These are phyloP conservation scores for Brachionus rubens DNA, from an alignment of 1,140 invertebrate species.

Conservation along the genomic window DNA sequence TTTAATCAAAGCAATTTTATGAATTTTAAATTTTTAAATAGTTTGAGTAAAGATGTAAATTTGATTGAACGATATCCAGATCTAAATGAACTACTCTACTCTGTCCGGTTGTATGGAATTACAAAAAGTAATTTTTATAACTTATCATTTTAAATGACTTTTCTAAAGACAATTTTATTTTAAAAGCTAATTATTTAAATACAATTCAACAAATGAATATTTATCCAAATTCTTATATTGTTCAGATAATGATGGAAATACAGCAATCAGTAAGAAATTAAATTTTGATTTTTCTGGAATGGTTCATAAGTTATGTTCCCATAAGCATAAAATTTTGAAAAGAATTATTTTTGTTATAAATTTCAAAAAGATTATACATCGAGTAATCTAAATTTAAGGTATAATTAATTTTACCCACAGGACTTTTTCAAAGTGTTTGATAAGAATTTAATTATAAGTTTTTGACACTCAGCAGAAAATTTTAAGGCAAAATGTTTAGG, in stretches of 20 bases:
- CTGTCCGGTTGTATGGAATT: constrained; percentile 31
- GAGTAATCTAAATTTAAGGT: too few species aligned
- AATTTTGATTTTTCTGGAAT: too few species aligned
- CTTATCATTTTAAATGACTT: neutral
- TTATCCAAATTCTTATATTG: constrained; percentile 41
- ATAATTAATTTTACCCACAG: too few species aligned
- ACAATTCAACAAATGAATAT: constrained; percentile 45
- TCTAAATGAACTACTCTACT: neutral
- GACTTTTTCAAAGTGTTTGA: too few species aligned
- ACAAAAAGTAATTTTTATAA: constrained; percentile 21
- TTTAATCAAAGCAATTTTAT: neutral
- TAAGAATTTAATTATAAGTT: too few species aligned
- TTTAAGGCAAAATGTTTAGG: too few species aligned
- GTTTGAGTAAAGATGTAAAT: constrained; percentile 27
- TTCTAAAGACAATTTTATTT: constrained; percentile 11
- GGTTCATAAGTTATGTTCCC: too few species aligned
- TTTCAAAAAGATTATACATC: too few species aligned
- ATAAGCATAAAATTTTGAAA: too few species aligned
- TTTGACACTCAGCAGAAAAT: too few species aligned
- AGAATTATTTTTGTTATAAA: too few species aligned
- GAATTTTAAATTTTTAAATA: neutral
- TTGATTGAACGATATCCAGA: constrained; percentile 31
- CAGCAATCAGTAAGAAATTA: constrained; percentile 4
- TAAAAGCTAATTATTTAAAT: constrained; percentile 12
- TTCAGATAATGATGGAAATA: constrained; percentile 42